Conservation (phyloP, 2,888 invertebrate species). For the Acanthosepion pharaonis region DNA sequence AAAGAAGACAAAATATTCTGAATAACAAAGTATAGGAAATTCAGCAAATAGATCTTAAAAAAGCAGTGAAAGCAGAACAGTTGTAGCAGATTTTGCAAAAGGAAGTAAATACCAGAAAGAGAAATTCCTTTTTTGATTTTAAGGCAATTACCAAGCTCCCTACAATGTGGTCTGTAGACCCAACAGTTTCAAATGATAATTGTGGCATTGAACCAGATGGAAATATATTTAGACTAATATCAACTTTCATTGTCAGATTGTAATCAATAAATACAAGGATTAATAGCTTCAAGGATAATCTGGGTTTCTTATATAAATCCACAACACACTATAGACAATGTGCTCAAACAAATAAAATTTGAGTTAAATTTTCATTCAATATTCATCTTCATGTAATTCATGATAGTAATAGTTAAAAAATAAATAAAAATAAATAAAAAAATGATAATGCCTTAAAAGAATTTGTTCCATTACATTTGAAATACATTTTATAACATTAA, state of each 20-base stretch:
- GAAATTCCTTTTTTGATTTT: background rate
- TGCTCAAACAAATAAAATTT: background rate
- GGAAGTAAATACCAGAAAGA: background rate
- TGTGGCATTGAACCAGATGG: background rate
- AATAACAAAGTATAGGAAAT: background rate
- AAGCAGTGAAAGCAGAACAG: background rate
- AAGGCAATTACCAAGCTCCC: background rate
- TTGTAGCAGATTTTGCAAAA: background rate
- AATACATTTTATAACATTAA: too few species aligned
- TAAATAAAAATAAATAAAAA: too few species aligned
- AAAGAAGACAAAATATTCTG: background rate
- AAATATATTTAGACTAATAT: background rate
- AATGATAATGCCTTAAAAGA: too few species aligned
- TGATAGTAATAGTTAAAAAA: background rate
- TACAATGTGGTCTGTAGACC: background rate
- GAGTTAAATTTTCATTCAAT: background rate
- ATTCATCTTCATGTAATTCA: background rate
- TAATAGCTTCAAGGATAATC: background rate
- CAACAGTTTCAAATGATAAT: background rate
- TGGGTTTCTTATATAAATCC: background rate
- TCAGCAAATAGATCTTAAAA: background rate
- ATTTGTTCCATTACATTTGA: too few species aligned
- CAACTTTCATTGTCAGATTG: background rate
- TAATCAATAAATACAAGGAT: constrained; percentile 20
- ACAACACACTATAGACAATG: background rate